A percentile compares a stretch with the other conserved stretches of the same genome.
Evolutionary conservation across 2,888 invertebrate species (phyloP).

Genomic region (Dione juno): DNA sequence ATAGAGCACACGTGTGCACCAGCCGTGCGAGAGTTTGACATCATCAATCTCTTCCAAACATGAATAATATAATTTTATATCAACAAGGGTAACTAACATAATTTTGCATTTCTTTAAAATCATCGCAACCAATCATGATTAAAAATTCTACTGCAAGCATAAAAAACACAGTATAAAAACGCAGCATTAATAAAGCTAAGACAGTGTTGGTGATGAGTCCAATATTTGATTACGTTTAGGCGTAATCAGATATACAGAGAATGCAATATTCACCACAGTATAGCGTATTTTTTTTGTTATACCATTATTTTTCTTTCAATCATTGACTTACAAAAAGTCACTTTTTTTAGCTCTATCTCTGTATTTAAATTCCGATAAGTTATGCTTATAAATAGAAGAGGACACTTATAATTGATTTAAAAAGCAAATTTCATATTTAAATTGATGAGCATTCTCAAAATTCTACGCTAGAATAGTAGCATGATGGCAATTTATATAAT

Average conservation of each 20-base stretch:
- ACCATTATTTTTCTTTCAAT: no score
- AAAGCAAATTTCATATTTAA: neutral
- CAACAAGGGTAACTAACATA: neutral
- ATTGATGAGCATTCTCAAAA: neutral
- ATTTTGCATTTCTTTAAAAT: neutral
- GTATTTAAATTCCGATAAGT: no score
- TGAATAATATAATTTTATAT: neutral
- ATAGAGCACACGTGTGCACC: slow-evolving; percentile 31
- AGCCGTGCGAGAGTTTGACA: slow-evolving; percentile 15
- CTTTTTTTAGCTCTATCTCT: no score
- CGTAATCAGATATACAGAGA: neutral
- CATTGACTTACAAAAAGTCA: no score
- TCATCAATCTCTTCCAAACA: slow-evolving; percentile 7
- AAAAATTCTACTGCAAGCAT: neutral
- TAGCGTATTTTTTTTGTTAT: no score
- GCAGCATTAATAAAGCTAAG: neutral
- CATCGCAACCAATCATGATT: neutral
- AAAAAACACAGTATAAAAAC: neutral
- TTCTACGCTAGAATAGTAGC: neutral
- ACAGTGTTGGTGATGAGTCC: neutral
- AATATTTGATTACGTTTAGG: neutral
- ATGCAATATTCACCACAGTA: no score
- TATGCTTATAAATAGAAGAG: no score
- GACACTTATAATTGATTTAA: neutral
- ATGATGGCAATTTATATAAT: neutral